These are phyloP conservation scores for Brachionus rubens DNA, from an alignment of 1,140 invertebrate genomes.

Conservation along the genomic window DNA sequence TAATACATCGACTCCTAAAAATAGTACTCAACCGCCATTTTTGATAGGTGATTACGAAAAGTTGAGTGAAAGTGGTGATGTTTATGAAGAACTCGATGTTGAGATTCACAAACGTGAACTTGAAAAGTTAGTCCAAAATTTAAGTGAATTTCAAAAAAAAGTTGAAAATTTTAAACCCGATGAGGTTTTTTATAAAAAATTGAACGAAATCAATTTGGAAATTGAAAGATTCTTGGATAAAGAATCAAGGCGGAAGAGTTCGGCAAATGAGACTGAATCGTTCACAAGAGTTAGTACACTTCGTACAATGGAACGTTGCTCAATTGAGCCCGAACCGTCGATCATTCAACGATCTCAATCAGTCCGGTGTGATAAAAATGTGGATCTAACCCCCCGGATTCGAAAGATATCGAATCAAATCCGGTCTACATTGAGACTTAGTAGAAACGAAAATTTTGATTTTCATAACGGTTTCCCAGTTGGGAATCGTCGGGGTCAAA, in stretches of 20 bases:
- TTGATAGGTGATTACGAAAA: constrained; percentile 28
- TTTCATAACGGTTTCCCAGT: constrained; percentile 36
- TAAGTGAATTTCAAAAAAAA: too few relatives aligned
- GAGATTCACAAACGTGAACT: too few relatives aligned
- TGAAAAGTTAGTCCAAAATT: too few relatives aligned
- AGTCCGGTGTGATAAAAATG: neutral
- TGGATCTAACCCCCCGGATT: neutral
- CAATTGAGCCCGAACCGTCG: neutral
- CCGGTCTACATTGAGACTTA: neutral
- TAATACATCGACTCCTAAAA: neutral
- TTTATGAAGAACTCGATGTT: too few relatives aligned
- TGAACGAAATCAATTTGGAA: neutral
- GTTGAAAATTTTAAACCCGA: neutral
- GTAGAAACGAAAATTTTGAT: constrained; percentile 18
- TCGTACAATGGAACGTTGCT: neutral
- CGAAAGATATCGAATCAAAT: constrained; percentile 12
- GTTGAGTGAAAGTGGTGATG: neutral
- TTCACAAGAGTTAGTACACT: constrained; percentile 7
- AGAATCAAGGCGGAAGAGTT: neutral
- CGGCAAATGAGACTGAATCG: constrained; percentile 13
- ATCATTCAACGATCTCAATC: neutral
- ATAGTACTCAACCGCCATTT: neutral
- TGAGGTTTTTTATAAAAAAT: neutral
- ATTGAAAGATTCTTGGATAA: neutral
- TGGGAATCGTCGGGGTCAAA: constrained; percentile 13